Evolutionary conservation across 2,113 vertebrate genomes (phyloP).

Genomic region (Rallus limicola): DNA sequence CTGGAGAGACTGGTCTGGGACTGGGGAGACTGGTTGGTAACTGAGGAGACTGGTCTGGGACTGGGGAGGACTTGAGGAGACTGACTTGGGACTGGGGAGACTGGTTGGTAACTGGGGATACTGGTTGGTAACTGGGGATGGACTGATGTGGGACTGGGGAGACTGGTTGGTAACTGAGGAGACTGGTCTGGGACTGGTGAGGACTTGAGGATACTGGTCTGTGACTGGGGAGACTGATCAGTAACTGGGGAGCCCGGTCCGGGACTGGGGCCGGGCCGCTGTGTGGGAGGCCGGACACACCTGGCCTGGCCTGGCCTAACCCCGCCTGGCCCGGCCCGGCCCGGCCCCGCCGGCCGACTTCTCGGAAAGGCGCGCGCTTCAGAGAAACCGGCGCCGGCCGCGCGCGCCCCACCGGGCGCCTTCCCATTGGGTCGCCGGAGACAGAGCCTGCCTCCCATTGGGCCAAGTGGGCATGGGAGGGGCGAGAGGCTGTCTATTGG

Average conservation of each 20-base stretch:
- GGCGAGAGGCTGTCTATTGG: background rate
- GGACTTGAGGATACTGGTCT: too few relatives aligned
- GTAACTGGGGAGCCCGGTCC: background rate
- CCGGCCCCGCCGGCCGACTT: background rate
- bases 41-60: rapidly evolving
- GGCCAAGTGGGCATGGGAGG: rapidly evolving
- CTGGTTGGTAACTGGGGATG: too few relatives aligned
- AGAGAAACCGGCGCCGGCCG: background rate
- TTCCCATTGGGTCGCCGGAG: background rate
- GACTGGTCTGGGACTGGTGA: rapidly evolving
- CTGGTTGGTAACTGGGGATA: background rate
- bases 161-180: background rate
- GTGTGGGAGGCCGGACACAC: too few relatives aligned
- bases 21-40: background rate
- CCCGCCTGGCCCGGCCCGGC: background rate
- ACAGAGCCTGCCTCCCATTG: background rate
- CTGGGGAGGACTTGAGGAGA: too few relatives aligned
- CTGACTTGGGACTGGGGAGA: too few relatives aligned
- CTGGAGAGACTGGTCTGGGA: rapidly evolving
- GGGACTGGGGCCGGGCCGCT: too few relatives aligned
- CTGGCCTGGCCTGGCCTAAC: too few relatives aligned
- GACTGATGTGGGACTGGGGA: background rate
- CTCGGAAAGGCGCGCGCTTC: constrained; percentile 1
- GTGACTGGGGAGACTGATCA: background rate
- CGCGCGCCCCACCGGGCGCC: background rate